Evolutionary conservation across 2,113 vertebrate genomes (phyloP), one percentile per base, ranked within the genome.

Genomic region (Lanius ludovicianus): DNA sequence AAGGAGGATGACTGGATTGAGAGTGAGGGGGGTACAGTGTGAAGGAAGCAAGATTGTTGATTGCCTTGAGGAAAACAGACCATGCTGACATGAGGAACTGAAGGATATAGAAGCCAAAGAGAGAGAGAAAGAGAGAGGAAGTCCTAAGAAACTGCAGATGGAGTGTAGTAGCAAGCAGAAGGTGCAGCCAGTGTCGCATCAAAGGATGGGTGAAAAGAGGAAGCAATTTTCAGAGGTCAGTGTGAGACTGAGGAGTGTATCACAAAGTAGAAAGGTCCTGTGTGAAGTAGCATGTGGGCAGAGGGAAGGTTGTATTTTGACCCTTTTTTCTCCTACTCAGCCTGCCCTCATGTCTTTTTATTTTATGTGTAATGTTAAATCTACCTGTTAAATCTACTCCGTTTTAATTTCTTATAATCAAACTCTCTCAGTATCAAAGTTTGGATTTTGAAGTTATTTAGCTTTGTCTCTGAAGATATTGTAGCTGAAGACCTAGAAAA

Each of bases 21-120:
- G 15, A 8, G 6, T 4, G 0, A 0, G 6, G 3, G 3, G 10
- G 2, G 1, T 42, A 23, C 19, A 35, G 5, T 25, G 33, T 35
- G 9, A 16, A 49, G 4, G 8, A 44, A 77, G 6, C 13, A 13
- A 39, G 9, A 53, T 8, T 31, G 18, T 4, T 53, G 3, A 10
- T 41, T 73, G 12, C 17, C 13, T 64, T 68, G 7, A 7, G 13
- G 21, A 73, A 62, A 57, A 15, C 6, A 47, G 21, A 28, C 8
- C 24, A 19, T 49, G 15, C 5, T 81, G 17, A 47, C 13, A 49
- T 23, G 13, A 81, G 9, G 27, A 84, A 76, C 3, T 0, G 4
- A 67, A 91, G 5, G 13, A 44, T 27, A 13, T 11, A 33, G 25
- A 67, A 7, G 3, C 7, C 3, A 56, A 37, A 80, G 27, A 84